Base-by-base conservation (phyloP, 2,797 vertebrate genomes). In the Micrastur ruficollis region DNA sequence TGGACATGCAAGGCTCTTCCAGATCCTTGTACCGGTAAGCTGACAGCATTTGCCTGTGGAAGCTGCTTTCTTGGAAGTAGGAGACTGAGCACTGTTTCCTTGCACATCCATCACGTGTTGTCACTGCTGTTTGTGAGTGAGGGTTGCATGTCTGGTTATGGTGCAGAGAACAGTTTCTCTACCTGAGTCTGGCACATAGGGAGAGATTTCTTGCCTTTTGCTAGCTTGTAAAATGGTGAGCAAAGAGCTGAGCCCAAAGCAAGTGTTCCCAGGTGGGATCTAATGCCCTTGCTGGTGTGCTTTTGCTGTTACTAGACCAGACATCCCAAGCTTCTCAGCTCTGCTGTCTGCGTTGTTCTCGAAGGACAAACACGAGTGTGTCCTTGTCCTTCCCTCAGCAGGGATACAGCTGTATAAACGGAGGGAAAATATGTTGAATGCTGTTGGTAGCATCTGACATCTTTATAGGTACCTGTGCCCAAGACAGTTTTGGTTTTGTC, bases 151-250 rank as follows among this genome's bases (percentile, higher is more conserved):
- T 40, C 42, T 31, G 5, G 19, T 80, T 85, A 9, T 36, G 27
- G 49, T 3, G 1, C 3, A 9, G 40, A 74, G 40, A 56, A 44
- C 2, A 0, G 71, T 67, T 90, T 82, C n/a, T 6, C 12, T 72
- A 14, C 68, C 6, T 1, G 1, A 50, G 31, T 34, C 22, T 53
- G 78, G 70, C 49, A 53, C 59, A 21, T 1, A 2, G 73, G 71
- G 29, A 92, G 58, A 81, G 59, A 53, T 87, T 83, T 87, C 63
- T 71, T 95, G 53, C 34, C 47, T 84, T 92, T 86, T 83, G 9
- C 55, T 79, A 21, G 29, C 55, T 94, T 1, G 0, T 73, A 58
- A 81, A 87, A 85, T 36, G 25, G 34, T 58, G n/a, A 93, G 23
- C 25, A 78, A 81, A 68, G 32, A 65, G 55, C 50, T 82, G 68